These are phyloP conservation scores for Siniperca scherzeri DNA, from an alignment of 2,797 vertebrate species.

Conservation along the genomic window DNA sequence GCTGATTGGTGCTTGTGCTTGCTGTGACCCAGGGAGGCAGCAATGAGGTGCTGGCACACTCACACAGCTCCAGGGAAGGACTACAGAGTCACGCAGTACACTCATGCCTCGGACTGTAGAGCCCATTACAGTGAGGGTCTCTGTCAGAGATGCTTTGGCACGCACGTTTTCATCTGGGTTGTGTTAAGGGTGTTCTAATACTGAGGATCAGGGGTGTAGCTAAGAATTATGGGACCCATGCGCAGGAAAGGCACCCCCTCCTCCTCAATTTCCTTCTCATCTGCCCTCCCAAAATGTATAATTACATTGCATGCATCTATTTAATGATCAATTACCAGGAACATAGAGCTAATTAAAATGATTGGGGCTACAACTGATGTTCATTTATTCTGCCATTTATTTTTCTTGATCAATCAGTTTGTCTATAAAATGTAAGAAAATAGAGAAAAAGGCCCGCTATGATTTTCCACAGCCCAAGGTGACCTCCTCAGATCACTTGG, in stretches of 20 bases:
- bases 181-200: conserved; percentile 15
- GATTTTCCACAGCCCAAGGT: conserved; percentile 20
- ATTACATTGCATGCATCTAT: background rate
- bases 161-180: conserved; percentile 35
- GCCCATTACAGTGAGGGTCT: conserved; percentile 39
- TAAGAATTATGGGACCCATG: conserved; percentile 6
- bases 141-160: conserved; percentile 42
- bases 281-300: background rate
- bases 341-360: background rate
- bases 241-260: background rate
- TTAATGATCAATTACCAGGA: background rate
- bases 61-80: conserved; percentile 80
- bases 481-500: conserved; percentile 24
- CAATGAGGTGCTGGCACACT: conserved; percentile 76
- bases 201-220: conserved; percentile 16
- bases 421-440: background rate
- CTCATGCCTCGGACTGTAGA: conserved; percentile 65
- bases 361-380: background rate
- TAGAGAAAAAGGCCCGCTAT: background rate
- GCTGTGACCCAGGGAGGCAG: conserved; percentile 74
- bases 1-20: conserved; percentile 76
- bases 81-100: conserved; percentile 71
- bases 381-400: background rate
- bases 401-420: background rate
- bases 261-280: background rate